A percentile compares a stretch with the other conserved stretches of the same genome.
Conservation (phyloP, 2,888 invertebrate genomes). For the Hypsopygia costalis region DNA sequence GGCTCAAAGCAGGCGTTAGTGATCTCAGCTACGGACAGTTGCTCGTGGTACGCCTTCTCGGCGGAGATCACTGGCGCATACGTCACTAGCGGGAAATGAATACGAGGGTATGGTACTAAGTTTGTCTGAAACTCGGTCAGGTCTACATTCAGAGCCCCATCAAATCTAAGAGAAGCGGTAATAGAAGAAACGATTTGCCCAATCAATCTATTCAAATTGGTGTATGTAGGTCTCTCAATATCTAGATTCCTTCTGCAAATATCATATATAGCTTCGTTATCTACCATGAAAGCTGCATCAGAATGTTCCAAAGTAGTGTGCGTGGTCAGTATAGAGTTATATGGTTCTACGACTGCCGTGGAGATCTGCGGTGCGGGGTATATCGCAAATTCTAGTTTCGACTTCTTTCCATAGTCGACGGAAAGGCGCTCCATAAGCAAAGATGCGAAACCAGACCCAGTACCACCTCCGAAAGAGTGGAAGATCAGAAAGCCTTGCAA, state of each 20-base stretch:
- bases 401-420: conserved; percentile 97
- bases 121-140: conserved; percentile 96
- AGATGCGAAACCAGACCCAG: conserved; percentile 96
- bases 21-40: conserved; percentile 93
- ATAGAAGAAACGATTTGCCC: conserved; percentile 97
- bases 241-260: conserved; percentile 96
- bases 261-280: conserved; percentile 94
- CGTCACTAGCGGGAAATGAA: conserved; percentile 95
- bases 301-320: conserved; percentile 97
- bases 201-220: conserved; percentile 96
- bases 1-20: conserved; percentile 98
- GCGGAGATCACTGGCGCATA: conserved; percentile 96
- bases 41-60: conserved; percentile 96
- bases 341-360: conserved; percentile 95
- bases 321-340: conserved; percentile 97
- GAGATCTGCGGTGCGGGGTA: conserved; percentile 96
- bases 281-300: conserved; percentile 97
- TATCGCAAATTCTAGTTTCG: conserved; percentile 96
- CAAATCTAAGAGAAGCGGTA: conserved; percentile 94
- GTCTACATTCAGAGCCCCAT: conserved; percentile 95
- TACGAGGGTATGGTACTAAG: conserved; percentile 96
- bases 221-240: conserved; percentile 97
- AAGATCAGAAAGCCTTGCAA: conserved; percentile 96
- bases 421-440: conserved; percentile 96
- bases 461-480: conserved; percentile 96